Base-by-base conservation (phyloP, 2,797 vertebrate genomes). In the Loriculus beryllinus region DNA sequence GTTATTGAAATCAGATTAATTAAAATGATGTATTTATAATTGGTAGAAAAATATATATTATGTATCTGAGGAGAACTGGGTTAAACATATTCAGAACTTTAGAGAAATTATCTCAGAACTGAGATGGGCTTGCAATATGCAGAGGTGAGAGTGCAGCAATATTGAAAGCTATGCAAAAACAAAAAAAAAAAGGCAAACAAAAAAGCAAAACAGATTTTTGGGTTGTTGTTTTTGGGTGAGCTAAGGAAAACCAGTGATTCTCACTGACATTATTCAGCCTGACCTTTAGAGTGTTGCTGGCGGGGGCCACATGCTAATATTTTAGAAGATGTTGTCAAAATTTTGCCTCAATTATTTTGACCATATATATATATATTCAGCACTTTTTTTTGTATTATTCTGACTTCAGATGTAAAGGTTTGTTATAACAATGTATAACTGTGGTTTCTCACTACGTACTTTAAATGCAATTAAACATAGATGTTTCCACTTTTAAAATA, bases 391-490 rank as follows among this genome's bases (percentile, higher is more conserved):
- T 96, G 95, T 96, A 96, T 97, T 94, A 94, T 97, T 97, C 93
- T 94, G 84, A 97, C 94, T 97, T 97, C 92, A 95, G 92, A 96
- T 98, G 97, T 97, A 97, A 96, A 97, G 96, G 77, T 97, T 97
- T 98, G 97, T 97, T 97, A 95, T 57, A 96, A 96, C 91, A 85
- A 96, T 97, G 97, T 97, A 95, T 93, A 93, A 96, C 59, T 97
- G 97, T 97, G 96, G 85, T 97, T 97, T 97, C 95, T 96, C 97
- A 97, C 95, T 94, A 82, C 86, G 62, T 96, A 87, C 92, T 97
- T 97, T 96, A 96, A 96, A 97, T 96, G 94, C 96, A 96, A 97
- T 98, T 98, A 98, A 98, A 97, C 84, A 95, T 96, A 97, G 96
- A 96, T 97, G 97, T 97, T 97, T 97, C 92, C 97, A 96, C 95